Base-by-base conservation (phyloP, 2,797 vertebrate genomes). In the Hybognathus amarus region DNA sequence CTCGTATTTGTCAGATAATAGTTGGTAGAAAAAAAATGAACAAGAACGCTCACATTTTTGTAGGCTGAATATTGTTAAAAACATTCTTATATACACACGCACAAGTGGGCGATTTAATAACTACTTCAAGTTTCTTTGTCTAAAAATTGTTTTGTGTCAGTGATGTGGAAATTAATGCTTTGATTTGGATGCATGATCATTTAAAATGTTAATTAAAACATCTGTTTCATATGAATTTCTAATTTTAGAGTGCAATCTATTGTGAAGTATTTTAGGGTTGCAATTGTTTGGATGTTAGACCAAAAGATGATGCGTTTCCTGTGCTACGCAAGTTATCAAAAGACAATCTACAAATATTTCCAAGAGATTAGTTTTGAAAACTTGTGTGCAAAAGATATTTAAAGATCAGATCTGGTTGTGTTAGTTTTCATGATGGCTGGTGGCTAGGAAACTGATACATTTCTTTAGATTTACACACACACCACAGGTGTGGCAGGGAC, bases 81-180 rank as follows among this genome's bases (percentile, higher is more conserved):
- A 17, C 6, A 38, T 76, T 42, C 4, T 40, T 17, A 15, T 45
- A 27, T 30, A 30, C 10, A 1, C 9, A 22, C 10, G 12, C 24
- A 45, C 38, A 63, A 2, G 17, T 77, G 56, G 56, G 75, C 4
- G 38, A 77, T 77, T 63, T 42, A 64, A 77, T 77, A 66, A 64
- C 59, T 40, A 47, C 40, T 64, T 66, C 15, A 47, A 27, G 24
- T 77, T 64, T 64, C 59, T 77, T 27, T 30, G 33, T 47, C 50
- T 3, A 66, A 66, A 18, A n/a, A 15, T 7, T 63, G 18, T 77
- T 77, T 20, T 12, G 30, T 1, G 7, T 36, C 61, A 47, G 11
- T 1, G 59, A 22, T 30, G 15, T 3, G 22, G 40, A 20, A 78
- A 66, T 78, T 5, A 66, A 66, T n/a, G 2, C 18, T 50, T 66